Conservation (phyloP, 1,140 invertebrate genomes). For the Calephelis virginiensis region DNA sequence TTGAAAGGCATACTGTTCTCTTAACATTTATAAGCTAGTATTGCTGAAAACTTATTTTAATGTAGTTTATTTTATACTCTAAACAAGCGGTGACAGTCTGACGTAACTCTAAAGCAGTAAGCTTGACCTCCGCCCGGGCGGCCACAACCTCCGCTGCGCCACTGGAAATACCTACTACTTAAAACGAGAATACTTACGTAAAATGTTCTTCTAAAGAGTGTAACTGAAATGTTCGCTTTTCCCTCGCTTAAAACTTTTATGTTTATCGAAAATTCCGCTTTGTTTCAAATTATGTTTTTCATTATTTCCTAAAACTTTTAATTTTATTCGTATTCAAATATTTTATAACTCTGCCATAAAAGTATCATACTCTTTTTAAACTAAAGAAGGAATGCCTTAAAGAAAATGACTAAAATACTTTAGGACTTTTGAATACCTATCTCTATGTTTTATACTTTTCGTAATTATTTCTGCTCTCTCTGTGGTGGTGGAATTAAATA, state of each 20-base stretch:
- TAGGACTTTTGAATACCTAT: background rate
- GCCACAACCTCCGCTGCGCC: too few species aligned
- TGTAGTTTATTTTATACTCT: too few species aligned
- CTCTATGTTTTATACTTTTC: too few species aligned
- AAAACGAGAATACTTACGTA: constrained; percentile 30
- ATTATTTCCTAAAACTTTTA: constrained; percentile 24
- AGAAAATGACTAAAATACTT: background rate
- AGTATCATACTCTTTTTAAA: constrained; percentile 17
- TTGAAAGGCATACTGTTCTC: too few species aligned
- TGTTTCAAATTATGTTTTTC: constrained; percentile 30
- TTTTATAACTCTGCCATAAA: constrained; percentile 10
- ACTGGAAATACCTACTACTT: constrained; percentile 30
- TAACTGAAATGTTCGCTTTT: constrained; percentile 36
- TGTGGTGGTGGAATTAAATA: too few species aligned
- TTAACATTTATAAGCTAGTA: too few species aligned
- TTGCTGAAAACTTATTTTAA: too few species aligned
- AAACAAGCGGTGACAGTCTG: too few species aligned
- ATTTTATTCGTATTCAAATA: constrained; percentile 23
- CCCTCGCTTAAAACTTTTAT: constrained; percentile 31
- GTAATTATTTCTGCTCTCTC: too few species aligned
- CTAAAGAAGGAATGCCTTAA: constrained; percentile 4
- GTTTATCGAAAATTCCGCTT: constrained; percentile 33
- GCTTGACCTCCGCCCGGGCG: too few species aligned
- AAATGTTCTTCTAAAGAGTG: constrained; percentile 32
- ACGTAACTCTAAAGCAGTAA: too few species aligned